Base-by-base conservation (phyloP, 1,140 invertebrate species). In the Paramacrobiotus metropolitanus region DNA sequence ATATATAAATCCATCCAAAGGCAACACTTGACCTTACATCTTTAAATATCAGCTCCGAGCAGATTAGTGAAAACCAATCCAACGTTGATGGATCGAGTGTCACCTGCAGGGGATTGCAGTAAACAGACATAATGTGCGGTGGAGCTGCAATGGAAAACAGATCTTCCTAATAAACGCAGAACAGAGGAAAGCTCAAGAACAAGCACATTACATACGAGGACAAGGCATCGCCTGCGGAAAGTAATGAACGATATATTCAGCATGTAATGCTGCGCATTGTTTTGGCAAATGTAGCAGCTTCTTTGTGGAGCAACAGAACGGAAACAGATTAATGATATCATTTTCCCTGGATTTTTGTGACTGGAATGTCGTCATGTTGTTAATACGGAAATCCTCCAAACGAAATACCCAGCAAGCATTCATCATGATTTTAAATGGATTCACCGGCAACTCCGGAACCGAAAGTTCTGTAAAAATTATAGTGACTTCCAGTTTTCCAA, bases 341-440 rank as follows among this genome's bases (percentile, higher is more conserved):
- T 9, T 4, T 4, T 55, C 15, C 24, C 24, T 55, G 48, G 15
- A 4, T 28, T 55, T 55, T 24, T 55, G 48, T 24, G 9, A 24
- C 48, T 28, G 9, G 48, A 55, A 18, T 9, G 48, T 55, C 9
- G 48, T 55, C 48, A 55, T 55, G 48, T 55, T 55, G 48, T 55
- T 55, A 24, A 55, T 24, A 24, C 48, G 48, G 48, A 55, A 55
- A 24, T 55, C 48, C 9, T 55, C 24, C 9, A 55, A 4, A 24
- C 24, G 48, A 28, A 55, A 55, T 9, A 55, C 24, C 9, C 9
- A 55, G 48, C 9, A 4, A 24, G 48, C 9, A 24, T 9, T 18
- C 48, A 55, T 55, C 15, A 55, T 9, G 24, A 18, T 18, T 4
- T 24, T 9, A 9, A 55, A 24, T 4, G 48, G 9, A 4, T 18